Percentiles rank a stretch among this genome's conserved stretches.
Conservation (phyloP, 2,888 invertebrate species). For the Orgyia antiqua region DNA sequence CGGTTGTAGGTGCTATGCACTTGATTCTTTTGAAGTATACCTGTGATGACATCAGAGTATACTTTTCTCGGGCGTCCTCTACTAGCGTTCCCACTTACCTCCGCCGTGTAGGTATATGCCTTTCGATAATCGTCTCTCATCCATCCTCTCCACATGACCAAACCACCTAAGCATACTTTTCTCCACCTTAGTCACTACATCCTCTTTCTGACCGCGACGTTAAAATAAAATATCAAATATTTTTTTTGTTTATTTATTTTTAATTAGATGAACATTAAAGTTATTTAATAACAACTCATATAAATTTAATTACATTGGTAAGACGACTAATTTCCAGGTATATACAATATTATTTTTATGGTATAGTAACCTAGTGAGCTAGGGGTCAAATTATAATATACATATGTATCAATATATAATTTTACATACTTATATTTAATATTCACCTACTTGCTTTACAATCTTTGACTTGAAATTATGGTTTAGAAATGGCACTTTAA, state of each 20-base stretch:
- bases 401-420: constrained; percentile 8
- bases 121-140: too few species aligned
- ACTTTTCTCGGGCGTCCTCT: too few species aligned
- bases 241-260: constrained; percentile 9
- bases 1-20: too few species aligned
- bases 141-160: too few species aligned
- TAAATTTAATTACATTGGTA: constrained; percentile 8
- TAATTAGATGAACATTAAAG: constrained; percentile 9
- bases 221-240: constrained; percentile 1
- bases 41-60: too few species aligned
- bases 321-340: constrained; percentile 6
- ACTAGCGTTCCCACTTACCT: too few species aligned
- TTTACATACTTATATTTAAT: constrained; percentile 11
- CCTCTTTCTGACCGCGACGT: too few species aligned
- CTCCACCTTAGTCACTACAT: too few species aligned
- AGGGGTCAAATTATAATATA: constrained; percentile 6
- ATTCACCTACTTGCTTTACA: constrained; percentile 8
- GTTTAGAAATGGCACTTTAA: neutral
- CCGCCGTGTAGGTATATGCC: too few species aligned
- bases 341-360: constrained; percentile 7
- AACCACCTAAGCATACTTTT: too few species aligned
- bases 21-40: too few species aligned
- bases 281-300: constrained; percentile 8
- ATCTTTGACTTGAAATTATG: constrained; percentile 1
- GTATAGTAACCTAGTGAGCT: constrained; percentile 6